Base-by-base conservation (phyloP, 2,888 invertebrate species). In the Trypoxylon attenuatum region DNA sequence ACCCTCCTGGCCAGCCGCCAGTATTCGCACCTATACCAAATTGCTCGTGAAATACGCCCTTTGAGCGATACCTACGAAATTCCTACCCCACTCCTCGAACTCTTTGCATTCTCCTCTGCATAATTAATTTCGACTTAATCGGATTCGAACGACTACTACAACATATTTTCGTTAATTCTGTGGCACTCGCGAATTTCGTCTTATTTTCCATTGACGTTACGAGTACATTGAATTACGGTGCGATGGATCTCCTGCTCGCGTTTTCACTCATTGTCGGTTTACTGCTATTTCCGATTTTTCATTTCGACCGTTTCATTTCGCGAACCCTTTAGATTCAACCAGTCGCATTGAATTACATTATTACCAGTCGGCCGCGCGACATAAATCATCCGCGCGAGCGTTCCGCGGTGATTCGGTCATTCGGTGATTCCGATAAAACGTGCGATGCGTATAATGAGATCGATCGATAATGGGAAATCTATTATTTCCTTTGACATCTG, bases 371-470 rank as follows among this genome's bases (percentile, higher is more conserved):
- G 53, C 38, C 56, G 51, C 19, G 1, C 55, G 60, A 41, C 70
- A 70, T 64, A 67, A 73, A 69, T 69, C 66, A 58, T 41, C 29
- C 38, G 25, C 50, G 50, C n/a, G 49, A 55, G 42, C 60, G 42
- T 21, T 6, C 33, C 13, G 13, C 8, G 2, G 1, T 10, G 3
- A 33, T 8, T 25, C 25, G 10, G 57, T 43, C 54, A 41, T 57
- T 54, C 23, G 58, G 39, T 49, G 45, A 55, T 58, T 33, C 42
- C 49, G 67, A 68, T 62, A 73, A 65, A 68, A 60, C 56, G 46
- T 62, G 73, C 58, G 67, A 52, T 22, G n/a, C 13, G 53, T 52
- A 53, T 73, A 71, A 73, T 65, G 73, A 71, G 73, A 73, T 68
- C 68, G 61, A 56, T 64, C 63, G 63, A 60, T 60, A 72, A 69